Evolutionary conservation across 2,888 invertebrate genomes (phyloP).

Genomic region (Nomada fucata): DNA sequence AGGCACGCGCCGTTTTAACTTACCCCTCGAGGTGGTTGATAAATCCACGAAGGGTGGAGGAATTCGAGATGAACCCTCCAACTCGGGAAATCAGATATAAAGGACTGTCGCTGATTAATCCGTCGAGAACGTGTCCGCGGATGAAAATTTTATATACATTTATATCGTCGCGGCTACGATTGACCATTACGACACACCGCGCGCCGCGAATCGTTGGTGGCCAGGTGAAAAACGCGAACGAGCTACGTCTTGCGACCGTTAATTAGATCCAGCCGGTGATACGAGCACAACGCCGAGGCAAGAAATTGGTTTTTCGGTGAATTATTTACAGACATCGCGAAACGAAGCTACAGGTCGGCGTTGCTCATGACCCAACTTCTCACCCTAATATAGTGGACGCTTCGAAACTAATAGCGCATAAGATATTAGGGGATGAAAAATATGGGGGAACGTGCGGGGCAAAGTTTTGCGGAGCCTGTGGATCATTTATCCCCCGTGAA

Average conservation of each 20-base stretch:
- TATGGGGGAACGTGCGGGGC: not conserved
- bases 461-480: not conserved
- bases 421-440: not conserved
- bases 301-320: conserved; percentile 41
- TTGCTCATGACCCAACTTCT: not conserved
- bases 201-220: not conserved
- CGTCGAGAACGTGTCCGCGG: not conserved
- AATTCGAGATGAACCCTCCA: not conserved
- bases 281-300: not conserved
- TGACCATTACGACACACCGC: conserved; percentile 32
- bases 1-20: not conserved
- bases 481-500: not conserved
- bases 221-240: not conserved
- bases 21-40: not conserved
- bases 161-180: not conserved
- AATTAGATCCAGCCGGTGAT: conserved; percentile 37
- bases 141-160: conserved; percentile 24
- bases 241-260: conserved; percentile 23
- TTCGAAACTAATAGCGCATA: not conserved
- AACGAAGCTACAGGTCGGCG: conserved; percentile 38
- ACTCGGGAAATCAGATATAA: conserved; percentile 5
- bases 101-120: conserved; percentile 43
- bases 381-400: not conserved
- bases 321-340: conserved; percentile 20
- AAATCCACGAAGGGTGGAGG: not conserved